A percentile compares a stretch with the other conserved stretches of the same genome.
Conservation (phyloP, 2,888 invertebrate genomes). For the Spilosoma lubricipeda region DNA sequence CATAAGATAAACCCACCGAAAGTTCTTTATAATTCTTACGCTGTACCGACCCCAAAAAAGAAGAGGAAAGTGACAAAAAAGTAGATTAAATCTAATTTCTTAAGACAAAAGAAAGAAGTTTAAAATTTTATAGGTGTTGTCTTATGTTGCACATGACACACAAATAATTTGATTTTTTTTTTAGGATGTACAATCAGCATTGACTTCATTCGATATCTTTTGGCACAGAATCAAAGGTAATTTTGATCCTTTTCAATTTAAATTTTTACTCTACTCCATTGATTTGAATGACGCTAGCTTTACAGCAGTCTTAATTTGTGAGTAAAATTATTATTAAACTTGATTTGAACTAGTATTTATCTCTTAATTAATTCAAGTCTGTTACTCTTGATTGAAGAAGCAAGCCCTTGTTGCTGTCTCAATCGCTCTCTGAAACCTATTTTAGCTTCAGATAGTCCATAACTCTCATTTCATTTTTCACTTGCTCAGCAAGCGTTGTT, state of each 20-base stretch:
- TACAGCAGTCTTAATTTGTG: background rate
- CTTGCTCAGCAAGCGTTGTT: too few species aligned
- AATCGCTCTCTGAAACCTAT: too few species aligned
- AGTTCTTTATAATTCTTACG: background rate
- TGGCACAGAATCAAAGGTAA: background rate
- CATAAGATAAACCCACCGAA: background rate
- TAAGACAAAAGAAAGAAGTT: too few species aligned
- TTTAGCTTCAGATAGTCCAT: background rate
- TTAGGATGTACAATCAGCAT: background rate
- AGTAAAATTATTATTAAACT: background rate
- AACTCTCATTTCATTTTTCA: background rate
- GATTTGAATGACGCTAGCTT: background rate
- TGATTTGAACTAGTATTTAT: background rate
- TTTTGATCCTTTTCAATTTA: background rate
- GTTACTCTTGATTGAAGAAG: background rate
- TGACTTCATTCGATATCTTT: background rate
- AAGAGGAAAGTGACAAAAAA: background rate
- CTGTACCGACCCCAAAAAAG: background rate
- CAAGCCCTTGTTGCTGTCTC: too few species aligned
- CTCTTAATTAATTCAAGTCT: background rate
- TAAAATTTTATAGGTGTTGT: too few species aligned
- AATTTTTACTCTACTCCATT: background rate
- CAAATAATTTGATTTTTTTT: background rate
- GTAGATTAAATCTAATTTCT: too few species aligned
- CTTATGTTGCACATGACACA: background rate